phyloP scores from a whole-genome alignment of 2,113 vertebrate genomes.

The Seriola dumerili region DNA sequence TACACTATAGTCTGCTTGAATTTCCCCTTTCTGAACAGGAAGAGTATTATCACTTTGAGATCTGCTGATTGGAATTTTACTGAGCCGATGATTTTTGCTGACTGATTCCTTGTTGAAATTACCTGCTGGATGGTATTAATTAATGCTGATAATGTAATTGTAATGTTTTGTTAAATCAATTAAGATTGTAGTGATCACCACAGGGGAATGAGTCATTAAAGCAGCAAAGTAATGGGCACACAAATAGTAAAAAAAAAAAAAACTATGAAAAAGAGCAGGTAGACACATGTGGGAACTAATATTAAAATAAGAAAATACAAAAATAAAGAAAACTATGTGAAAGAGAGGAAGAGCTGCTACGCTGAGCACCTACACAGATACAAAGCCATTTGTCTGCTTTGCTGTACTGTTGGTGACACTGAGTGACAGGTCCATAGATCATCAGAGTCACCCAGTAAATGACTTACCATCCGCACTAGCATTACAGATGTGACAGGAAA shows the following conservation, averaged over 20 bases:
- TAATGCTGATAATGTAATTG: constrained; percentile 5
- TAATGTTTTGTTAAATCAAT: constrained; percentile 10
- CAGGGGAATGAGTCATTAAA: neutral
- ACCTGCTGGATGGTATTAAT: constrained; percentile 11
- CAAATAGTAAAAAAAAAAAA: constrained; percentile 26
- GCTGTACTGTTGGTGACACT: constrained; percentile 40
- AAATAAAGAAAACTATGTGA: constrained; percentile 27
- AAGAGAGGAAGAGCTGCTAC: constrained; percentile 6
- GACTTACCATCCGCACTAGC: constrained; percentile 34
- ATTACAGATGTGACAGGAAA: constrained; percentile 26
- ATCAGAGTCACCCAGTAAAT: constrained; percentile 45
- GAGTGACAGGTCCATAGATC: constrained; percentile 61
- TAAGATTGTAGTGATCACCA: constrained; percentile 5
- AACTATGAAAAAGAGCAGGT: constrained; percentile 36
- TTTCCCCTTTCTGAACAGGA: neutral
- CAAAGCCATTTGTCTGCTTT: constrained; percentile 35
- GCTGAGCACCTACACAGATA: constrained; percentile 9
- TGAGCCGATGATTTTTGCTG: neutral
- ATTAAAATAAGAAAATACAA: constrained; percentile 14
- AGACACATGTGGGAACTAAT: neutral
- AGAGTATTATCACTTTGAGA: neutral
- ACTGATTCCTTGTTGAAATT: neutral
- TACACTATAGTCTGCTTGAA: too few relatives aligned
- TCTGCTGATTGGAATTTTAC: neutral
- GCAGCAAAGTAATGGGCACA: constrained; percentile 17